Percentiles rank a stretch among this genome's conserved stretches.
Evolutionary conservation across 2,888 invertebrate genomes (phyloP).

Genomic region (Gortyna flavago): DNA sequence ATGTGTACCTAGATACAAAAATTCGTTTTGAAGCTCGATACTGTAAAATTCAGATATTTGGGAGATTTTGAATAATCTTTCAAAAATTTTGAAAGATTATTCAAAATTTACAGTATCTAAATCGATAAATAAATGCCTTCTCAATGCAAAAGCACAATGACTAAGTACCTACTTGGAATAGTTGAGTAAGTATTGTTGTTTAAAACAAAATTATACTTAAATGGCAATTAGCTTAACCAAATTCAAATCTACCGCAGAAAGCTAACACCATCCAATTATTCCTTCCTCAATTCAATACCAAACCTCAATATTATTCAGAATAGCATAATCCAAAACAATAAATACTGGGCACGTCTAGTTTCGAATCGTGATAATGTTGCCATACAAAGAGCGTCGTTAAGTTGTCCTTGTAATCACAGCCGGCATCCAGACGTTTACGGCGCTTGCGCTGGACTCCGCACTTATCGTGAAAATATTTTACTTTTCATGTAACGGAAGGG

Average conservation of each 20-base stretch:
- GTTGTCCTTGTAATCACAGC: constrained; percentile 38
- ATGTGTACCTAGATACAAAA: background rate
- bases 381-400: constrained; percentile 50
- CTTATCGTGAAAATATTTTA: constrained; percentile 45
- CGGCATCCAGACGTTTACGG: constrained; percentile 26
- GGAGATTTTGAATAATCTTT: background rate
- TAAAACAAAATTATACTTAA: background rate
- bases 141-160: background rate
- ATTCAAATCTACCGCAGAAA: background rate
- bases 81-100: no score
- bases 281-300: constrained; percentile 19
- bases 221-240: background rate
- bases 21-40: background rate
- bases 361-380: constrained; percentile 47
- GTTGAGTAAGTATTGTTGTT: background rate
- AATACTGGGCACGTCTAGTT: constrained; percentile 41
- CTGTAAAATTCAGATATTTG: background rate
- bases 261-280: constrained; percentile 3
- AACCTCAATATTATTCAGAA: constrained; percentile 40
- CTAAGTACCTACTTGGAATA: no score
- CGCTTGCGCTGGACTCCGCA: constrained; percentile 24
- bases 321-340: constrained; percentile 33
- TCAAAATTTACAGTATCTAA: no score
- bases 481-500: constrained; percentile 20
- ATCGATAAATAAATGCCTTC: background rate